A percentile compares a stretch with the other conserved stretches of the same genome.
These are phyloP conservation scores for Leuciscus idus DNA, from an alignment of 2,113 vertebrate genomes.

Conservation along the genomic window DNA sequence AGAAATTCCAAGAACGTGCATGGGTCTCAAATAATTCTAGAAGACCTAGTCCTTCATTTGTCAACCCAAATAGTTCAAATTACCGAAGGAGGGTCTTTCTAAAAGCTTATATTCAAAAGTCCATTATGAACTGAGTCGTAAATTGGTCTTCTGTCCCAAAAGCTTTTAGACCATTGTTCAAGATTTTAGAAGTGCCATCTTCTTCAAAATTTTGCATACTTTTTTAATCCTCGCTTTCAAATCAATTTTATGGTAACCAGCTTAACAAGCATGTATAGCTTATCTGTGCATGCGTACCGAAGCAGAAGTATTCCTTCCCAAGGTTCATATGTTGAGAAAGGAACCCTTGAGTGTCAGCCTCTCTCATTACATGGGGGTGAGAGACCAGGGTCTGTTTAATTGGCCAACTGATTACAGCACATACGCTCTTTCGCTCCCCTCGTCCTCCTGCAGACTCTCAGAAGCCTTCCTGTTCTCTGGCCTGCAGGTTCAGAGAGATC, in stretches of 20 bases:
- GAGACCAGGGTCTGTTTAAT: constrained; percentile 68
- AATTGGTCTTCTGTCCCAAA: neutral
- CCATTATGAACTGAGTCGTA: neutral
- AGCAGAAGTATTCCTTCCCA: neutral
- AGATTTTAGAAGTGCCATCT: neutral
- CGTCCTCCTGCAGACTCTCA: constrained; percentile 51
- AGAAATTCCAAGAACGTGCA: neutral
- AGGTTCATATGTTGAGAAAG: constrained; percentile 46
- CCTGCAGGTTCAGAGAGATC: constrained; percentile 52
- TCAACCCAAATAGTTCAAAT: neutral
- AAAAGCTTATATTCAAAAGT: neutral
- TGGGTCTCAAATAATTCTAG: neutral
- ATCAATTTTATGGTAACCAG: neutral
- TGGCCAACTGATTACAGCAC: constrained; percentile 66
- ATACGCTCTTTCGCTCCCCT: constrained; percentile 46
- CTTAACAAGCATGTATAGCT: constrained; percentile 5
- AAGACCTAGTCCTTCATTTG: constrained; percentile 1
- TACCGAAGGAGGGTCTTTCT: neutral
- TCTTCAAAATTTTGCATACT: neutral
- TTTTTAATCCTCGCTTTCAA: neutral
- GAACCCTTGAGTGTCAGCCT: constrained; percentile 53
- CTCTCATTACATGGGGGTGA: constrained; percentile 66
- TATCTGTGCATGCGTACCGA: neutral
- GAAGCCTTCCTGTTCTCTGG: constrained; percentile 61
- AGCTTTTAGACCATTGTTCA: neutral